A percentile compares a stretch with the other conserved stretches of the same genome.
Evolutionary conservation across 2,888 invertebrate species (phyloP).

Genomic region (Metellina segmentata): DNA sequence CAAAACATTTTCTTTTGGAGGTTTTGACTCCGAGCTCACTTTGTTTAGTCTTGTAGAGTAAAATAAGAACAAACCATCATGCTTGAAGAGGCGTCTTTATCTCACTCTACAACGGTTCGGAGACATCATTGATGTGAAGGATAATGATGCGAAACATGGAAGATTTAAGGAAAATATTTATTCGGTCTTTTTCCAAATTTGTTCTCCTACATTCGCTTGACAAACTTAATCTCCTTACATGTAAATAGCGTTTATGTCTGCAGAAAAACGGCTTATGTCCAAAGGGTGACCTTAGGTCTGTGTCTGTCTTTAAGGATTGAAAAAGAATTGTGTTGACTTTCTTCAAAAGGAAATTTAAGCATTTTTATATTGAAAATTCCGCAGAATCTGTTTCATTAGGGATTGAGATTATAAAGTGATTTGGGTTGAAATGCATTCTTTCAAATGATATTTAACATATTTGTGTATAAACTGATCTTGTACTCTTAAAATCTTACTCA

Average conservation of each 20-base stretch:
- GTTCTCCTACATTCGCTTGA: conserved; percentile 17
- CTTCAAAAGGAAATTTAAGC: too few species aligned
- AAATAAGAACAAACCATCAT: conserved; percentile 8
- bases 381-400: too few species aligned
- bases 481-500: too few species aligned
- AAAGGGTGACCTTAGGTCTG: conserved; percentile 8
- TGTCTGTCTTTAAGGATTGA: too few species aligned
- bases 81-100: conserved; percentile 25
- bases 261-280: conserved; percentile 7
- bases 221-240: conserved; percentile 37
- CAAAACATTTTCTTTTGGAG: background rate
- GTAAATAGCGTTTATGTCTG: conserved; percentile 12
- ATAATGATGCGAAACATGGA: conserved; percentile 36
- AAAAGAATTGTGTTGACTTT: too few species aligned
- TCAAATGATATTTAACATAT: too few species aligned
- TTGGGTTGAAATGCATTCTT: too few species aligned
- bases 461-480: too few species aligned
- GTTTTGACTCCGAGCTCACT: background rate
- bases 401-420: too few species aligned
- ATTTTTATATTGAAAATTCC: too few species aligned
- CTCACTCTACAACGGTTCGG: conserved; percentile 2
- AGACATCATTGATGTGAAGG: conserved; percentile 13
- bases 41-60: background rate
- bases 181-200: conserved; percentile 17
- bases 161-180: conserved; percentile 33